Conservation (phyloP, 2,888 invertebrate genomes). For the Drosophila borborema region DNA sequence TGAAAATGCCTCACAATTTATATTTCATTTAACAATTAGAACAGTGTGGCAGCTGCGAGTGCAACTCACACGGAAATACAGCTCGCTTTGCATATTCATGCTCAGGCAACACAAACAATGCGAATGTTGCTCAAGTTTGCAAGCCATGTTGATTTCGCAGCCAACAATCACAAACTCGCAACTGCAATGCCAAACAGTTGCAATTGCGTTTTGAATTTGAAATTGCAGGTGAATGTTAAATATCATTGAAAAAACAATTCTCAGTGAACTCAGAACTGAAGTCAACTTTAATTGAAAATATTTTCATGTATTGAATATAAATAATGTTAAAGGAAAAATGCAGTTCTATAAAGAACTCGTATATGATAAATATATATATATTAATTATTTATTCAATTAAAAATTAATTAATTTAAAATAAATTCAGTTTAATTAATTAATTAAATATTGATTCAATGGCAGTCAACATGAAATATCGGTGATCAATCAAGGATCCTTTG, state of each 20-base stretch:
- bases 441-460: too few species aligned
- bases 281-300: not conserved
- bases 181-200: not conserved
- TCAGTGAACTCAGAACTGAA: not conserved
- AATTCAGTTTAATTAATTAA: too few species aligned
- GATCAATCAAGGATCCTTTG: too few species aligned
- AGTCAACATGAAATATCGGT: too few species aligned
- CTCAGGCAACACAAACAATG: conserved; percentile 2
- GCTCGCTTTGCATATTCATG: conserved; percentile 11
- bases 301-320: not conserved
- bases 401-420: too few species aligned
- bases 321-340: not conserved
- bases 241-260: not conserved
- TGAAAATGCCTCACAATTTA: not conserved
- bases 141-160: conserved; percentile 11
- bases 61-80: conserved; percentile 2
- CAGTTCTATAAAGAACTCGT: not conserved
- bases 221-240: not conserved
- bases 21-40: conserved; percentile 7
- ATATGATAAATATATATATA: not conserved
- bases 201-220: not conserved
- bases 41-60: conserved; percentile 1
- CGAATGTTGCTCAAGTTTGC: conserved; percentile 4
- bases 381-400: too few species aligned
- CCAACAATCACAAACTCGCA: conserved; percentile 5